phyloP scores from a whole-genome alignment of 1,140 invertebrate genomes.

The Drosophila bipectinata region DNA sequence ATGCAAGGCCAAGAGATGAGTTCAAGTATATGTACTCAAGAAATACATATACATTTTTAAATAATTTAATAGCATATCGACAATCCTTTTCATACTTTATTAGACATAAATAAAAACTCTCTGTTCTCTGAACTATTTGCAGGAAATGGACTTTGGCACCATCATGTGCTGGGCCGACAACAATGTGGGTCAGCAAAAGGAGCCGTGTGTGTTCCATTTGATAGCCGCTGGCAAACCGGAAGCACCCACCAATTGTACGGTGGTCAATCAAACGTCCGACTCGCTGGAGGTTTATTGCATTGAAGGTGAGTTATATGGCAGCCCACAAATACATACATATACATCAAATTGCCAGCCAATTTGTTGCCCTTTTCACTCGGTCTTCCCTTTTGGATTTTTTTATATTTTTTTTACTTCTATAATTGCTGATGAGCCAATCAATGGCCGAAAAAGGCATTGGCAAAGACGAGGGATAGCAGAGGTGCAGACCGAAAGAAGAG shows the following conservation, averaged over 20 bases:
- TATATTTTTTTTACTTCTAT: constrained; percentile 44
- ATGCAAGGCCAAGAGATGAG: constrained; percentile 25
- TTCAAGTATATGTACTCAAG: constrained; percentile 17
- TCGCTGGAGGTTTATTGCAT: constrained; percentile 91
- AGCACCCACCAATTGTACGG: constrained; percentile 91
- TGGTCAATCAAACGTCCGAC: constrained; percentile 91
- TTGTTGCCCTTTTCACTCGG: constrained; percentile 42
- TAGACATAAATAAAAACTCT: not conserved
- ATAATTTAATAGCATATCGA: not conserved
- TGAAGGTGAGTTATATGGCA: constrained; percentile 84
- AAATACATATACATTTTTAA: not conserved
- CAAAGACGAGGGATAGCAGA: not conserved
- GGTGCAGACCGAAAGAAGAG: not conserved
- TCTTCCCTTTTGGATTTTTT: constrained; percentile 1
- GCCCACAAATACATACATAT: constrained; percentile 5
- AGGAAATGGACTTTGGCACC: constrained; percentile 89
- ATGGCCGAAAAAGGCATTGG: constrained; percentile 47
- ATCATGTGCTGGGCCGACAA: constrained; percentile 89
- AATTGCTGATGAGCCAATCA: constrained; percentile 81
- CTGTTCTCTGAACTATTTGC: constrained; percentile 38
- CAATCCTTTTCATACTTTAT: constrained; percentile 3
- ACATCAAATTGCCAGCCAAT: constrained; percentile 56
- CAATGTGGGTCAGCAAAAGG: constrained; percentile 87
- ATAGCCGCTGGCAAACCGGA: constrained; percentile 92
- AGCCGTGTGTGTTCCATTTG: constrained; percentile 90